Percentiles rank a stretch among this genome's conserved stretches.
Evolutionary conservation across 2,797 vertebrate species (phyloP).

Genomic region (Babyrousa celebensis): DNA sequence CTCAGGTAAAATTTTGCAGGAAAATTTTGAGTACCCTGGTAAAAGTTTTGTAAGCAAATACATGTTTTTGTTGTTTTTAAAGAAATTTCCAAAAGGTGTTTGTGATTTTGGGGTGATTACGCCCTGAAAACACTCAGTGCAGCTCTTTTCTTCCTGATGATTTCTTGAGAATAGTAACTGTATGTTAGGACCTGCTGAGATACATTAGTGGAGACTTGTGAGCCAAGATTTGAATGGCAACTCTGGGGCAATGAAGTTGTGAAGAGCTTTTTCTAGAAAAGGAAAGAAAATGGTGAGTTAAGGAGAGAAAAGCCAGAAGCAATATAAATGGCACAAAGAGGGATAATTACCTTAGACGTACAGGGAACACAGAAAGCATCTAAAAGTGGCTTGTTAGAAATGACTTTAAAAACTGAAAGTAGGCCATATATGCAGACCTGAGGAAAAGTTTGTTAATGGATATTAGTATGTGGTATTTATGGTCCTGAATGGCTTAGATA

Average conservation of each 20-base stretch:
- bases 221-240: not conserved
- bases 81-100: not conserved
- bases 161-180: not conserved
- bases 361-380: not conserved
- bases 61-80: conserved; percentile 28
- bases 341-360: conserved; percentile 8
- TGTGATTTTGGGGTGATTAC: conserved; percentile 4
- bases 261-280: not conserved
- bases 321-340: not conserved
- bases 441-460: not conserved
- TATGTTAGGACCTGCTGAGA: not conserved
- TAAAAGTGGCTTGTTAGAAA: not conserved
- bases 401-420: not conserved
- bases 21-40: not conserved
- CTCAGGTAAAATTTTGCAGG: conserved; percentile 56
- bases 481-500: not conserved
- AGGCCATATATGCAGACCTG: not conserved
- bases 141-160: not conserved
- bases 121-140: not conserved
- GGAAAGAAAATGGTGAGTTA: conserved; percentile 12
- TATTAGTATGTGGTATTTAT: conserved; percentile 22
- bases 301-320: conserved; percentile 19
- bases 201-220: not conserved
- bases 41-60: conserved; percentile 38
- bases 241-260: not conserved